These are phyloP conservation scores for Mesorhabditis belari DNA, from an alignment of 2,888 invertebrate genomes.

Conservation along the genomic window DNA sequence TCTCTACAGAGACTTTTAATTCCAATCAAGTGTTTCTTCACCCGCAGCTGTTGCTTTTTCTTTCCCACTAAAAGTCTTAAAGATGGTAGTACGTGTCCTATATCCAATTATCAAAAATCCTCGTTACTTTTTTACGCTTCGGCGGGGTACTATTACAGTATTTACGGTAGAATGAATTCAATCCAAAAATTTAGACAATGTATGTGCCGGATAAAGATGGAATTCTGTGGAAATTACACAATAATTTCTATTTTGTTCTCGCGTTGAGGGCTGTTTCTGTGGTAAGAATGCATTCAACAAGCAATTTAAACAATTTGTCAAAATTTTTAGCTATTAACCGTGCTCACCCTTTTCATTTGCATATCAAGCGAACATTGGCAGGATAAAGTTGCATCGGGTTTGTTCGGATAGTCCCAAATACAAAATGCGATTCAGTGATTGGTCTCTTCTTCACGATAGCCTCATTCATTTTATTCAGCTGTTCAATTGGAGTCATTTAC, in stretches of 20 bases:
- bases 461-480: neutral
- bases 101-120: too few relatives aligned
- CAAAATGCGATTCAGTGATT: too few relatives aligned
- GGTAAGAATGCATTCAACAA: neutral
- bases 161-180: too few relatives aligned
- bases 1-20: too few relatives aligned
- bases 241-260: neutral
- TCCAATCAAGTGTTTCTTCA: too few relatives aligned
- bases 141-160: too few relatives aligned
- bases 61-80: too few relatives aligned
- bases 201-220: neutral
- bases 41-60: too few relatives aligned
- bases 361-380: neutral
- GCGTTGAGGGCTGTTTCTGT: neutral
- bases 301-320: neutral
- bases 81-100: too few relatives aligned
- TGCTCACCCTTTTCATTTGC: neutral
- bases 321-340: neutral
- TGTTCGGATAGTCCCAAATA: too few relatives aligned
- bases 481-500: neutral
- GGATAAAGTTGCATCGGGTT: neutral
- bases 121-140: too few relatives aligned
- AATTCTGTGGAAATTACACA: neutral
- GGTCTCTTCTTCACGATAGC: neutral
- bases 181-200: too few relatives aligned